These are phyloP conservation scores for Madoqua kirkii DNA, from an alignment of 2,113 vertebrate genomes.

Conservation along the genomic window DNA sequence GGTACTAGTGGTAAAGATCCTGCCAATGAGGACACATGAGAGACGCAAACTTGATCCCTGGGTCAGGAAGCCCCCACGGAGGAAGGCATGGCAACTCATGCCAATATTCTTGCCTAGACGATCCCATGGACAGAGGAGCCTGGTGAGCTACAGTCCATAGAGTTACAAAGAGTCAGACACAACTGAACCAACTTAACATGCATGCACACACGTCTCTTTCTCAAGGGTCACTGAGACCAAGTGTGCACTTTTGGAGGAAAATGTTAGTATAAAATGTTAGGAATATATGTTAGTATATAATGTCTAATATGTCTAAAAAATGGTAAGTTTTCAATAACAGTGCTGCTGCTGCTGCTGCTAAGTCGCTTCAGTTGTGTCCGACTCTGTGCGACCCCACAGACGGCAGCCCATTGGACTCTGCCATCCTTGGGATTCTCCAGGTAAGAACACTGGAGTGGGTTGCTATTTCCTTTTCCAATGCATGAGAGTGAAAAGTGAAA, in stretches of 20 bases:
- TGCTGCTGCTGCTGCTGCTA: too few relatives aligned
- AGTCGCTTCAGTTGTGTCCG: too few relatives aligned
- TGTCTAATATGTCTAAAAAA: not conserved
- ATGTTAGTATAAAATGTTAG: not conserved
- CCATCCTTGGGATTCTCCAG: too few relatives aligned
- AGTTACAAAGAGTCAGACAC: not conserved
- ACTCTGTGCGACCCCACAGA: too few relatives aligned
- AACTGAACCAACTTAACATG: not conserved
- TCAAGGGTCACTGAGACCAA: not conserved
- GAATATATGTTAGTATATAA: not conserved
- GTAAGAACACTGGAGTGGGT: too few relatives aligned
- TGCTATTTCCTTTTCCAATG: too few relatives aligned
- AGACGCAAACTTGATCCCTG: fast-evolving
- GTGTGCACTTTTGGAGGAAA: not conserved
- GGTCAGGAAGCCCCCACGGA: not conserved
- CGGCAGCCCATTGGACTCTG: too few relatives aligned
- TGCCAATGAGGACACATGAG: not conserved
- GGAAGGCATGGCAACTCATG: not conserved
- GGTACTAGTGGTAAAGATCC: not conserved
- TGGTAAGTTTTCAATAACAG: not conserved
- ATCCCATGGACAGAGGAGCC: not conserved
- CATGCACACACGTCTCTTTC: not conserved
- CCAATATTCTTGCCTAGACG: not conserved
- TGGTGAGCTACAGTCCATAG: not conserved
- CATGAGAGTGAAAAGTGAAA: too few relatives aligned